phyloP scores from a whole-genome alignment of 2,113 vertebrate species.

The Aleadryas rufinucha region DNA sequence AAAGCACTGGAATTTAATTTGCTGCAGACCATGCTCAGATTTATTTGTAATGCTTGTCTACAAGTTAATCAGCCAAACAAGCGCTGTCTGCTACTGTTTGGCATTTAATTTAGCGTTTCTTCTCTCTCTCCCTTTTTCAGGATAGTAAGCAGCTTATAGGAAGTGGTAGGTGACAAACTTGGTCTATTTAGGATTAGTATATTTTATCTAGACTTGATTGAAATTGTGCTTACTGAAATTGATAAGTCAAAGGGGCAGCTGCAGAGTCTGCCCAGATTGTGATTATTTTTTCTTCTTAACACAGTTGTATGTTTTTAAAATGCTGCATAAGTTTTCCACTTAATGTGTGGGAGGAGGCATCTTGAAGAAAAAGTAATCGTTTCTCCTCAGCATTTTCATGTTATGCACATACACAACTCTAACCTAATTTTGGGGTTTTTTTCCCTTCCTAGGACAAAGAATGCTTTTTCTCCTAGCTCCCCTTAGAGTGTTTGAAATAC shows the following conservation, averaged over 20 bases:
- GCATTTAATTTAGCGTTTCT: conserved; percentile 80
- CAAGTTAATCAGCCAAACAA: conserved; percentile 83
- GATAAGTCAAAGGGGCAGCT: conserved; percentile 72
- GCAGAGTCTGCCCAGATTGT: conserved; percentile 57
- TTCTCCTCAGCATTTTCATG: neutral
- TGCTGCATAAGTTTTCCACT: conserved; percentile 9
- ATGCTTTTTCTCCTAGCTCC: neutral
- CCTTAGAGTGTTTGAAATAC: neutral
- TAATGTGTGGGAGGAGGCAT: neutral
- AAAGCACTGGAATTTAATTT: conserved; percentile 85
- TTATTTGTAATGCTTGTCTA: conserved; percentile 84
- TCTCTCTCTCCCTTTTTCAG: conserved; percentile 51
- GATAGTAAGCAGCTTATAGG: conserved; percentile 81
- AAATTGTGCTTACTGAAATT: conserved; percentile 78
- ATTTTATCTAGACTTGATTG: conserved; percentile 78
- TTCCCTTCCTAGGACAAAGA: neutral
- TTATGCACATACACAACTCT: neutral
- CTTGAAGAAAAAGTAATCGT: neutral
- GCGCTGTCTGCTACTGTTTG: conserved; percentile 77
- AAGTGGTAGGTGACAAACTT: conserved; percentile 82
- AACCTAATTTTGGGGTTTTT: neutral
- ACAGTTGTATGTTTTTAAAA: neutral
- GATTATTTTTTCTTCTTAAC: conserved; percentile 54
- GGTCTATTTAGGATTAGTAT: conserved; percentile 77
- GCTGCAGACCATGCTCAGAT: conserved; percentile 76